Evolutionary conservation across 2,113 vertebrate species (phyloP).

Genomic region (Cariama cristata): DNA sequence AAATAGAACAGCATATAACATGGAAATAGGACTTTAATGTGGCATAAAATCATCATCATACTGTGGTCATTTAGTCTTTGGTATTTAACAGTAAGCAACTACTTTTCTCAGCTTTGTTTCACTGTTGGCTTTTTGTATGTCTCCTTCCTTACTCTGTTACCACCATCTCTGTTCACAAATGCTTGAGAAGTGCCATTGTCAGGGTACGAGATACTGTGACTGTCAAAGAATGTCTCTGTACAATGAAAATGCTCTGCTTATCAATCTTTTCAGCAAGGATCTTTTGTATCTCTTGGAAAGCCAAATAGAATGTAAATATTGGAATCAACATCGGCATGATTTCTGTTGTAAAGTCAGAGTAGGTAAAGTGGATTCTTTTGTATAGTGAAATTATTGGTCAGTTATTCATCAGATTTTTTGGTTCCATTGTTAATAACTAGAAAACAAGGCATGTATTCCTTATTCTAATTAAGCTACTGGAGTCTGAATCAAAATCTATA

Average conservation of each 20-base stretch:
- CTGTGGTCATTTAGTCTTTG: not conserved
- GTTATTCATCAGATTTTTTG: not conserved
- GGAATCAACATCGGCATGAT: not conserved
- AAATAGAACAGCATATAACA: not conserved
- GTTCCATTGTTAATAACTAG: not conserved
- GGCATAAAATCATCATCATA: not conserved
- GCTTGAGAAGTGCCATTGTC: not conserved
- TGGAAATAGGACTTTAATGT: not conserved
- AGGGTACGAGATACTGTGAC: not conserved
- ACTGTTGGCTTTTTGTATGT: not conserved
- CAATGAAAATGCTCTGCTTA: not conserved
- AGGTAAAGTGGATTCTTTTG: not conserved
- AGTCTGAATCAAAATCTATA: not conserved
- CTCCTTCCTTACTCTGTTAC: not conserved
- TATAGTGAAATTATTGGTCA: rapidly evolving
- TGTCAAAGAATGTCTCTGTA: not conserved
- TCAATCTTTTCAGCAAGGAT: not conserved
- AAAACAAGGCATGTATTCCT: not conserved
- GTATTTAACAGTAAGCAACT: not conserved
- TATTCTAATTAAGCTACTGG: not conserved
- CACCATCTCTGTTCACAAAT: not conserved
- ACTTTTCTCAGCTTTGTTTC: not conserved
- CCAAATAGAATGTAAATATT: not conserved
- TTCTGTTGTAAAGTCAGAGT: not conserved
- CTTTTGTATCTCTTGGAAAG: not conserved